phyloP scores from a whole-genome alignment of 2,797 vertebrate genomes.

The Onychomys leucogaster region DNA sequence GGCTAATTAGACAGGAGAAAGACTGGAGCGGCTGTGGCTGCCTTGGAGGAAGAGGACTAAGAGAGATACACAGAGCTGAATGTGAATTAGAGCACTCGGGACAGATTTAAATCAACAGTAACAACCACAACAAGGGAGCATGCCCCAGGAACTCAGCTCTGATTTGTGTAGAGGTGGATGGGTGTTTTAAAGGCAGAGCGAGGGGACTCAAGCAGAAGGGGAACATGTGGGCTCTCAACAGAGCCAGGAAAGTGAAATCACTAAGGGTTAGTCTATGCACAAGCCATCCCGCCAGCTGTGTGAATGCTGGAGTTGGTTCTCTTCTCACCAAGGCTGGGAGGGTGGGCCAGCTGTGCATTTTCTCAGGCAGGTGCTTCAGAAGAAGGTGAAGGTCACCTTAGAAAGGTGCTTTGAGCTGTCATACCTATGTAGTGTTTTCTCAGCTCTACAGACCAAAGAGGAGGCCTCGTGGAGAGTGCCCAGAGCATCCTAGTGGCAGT shows the following conservation, averaged over 20 bases:
- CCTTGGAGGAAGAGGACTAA: neutral
- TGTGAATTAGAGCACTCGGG: rapidly evolving
- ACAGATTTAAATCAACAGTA: neutral
- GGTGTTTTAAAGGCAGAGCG: neutral
- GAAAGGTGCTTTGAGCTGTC: neutral
- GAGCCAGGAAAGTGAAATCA: neutral
- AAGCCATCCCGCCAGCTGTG: neutral
- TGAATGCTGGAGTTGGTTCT: neutral
- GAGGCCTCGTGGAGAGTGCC: no score
- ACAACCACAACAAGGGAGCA: neutral
- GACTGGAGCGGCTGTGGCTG: neutral
- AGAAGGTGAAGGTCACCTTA: neutral
- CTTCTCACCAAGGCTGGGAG: neutral
- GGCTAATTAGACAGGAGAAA: neutral
- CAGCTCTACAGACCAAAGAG: neutral
- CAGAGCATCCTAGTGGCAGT: neutral
- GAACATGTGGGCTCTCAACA: neutral
- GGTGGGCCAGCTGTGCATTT: neutral
- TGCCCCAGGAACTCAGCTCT: neutral
- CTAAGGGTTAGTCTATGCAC: neutral
- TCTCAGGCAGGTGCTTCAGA: neutral
- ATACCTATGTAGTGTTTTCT: neutral
- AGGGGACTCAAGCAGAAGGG: no score
- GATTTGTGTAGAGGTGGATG: neutral
- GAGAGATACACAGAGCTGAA: neutral